These are phyloP conservation scores for Diarsia brunnea DNA, from an alignment of 2,888 invertebrate genomes.

Conservation along the genomic window DNA sequence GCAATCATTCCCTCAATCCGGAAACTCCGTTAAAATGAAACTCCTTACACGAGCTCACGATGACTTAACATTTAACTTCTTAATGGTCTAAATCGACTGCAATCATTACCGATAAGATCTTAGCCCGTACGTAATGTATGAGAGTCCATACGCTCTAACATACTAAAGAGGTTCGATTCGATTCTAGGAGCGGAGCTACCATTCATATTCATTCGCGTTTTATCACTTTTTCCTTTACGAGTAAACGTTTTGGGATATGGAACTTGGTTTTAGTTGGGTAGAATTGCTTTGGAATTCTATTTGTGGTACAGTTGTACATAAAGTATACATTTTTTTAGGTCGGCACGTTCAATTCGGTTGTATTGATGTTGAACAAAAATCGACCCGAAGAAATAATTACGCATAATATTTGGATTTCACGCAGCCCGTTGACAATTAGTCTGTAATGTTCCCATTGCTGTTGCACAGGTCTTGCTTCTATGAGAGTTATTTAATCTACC, in stretches of 20 bases:
- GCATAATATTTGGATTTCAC: background rate
- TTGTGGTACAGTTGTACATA: background rate
- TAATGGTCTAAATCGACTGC: constrained; percentile 58
- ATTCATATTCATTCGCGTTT: constrained; percentile 52
- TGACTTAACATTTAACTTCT: constrained; percentile 54
- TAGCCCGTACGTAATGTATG: constrained; percentile 52
- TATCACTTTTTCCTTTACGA: constrained; percentile 48
- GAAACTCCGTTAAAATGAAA: constrained; percentile 30
- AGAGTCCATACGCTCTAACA: constrained; percentile 43
- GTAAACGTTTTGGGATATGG: constrained; percentile 18
- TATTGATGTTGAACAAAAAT: background rate
- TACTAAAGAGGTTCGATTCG: constrained; percentile 57
- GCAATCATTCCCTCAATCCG: constrained; percentile 7
- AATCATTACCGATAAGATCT: constrained; percentile 63
- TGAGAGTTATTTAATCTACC: too few species aligned
- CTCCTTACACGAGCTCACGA: constrained; percentile 20
- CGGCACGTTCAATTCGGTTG: background rate
- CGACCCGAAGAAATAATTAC: background rate
- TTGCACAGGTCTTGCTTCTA: too few species aligned
- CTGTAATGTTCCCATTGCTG: too few species aligned
- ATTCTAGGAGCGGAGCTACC: constrained; percentile 46
- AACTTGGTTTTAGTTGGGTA: constrained; percentile 27
- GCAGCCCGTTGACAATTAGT: background rate
- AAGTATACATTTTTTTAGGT: background rate
- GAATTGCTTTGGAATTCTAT: constrained; percentile 29